Percentiles rank a stretch among this genome's conserved stretches.
Evolutionary conservation across 2,888 invertebrate species (phyloP).

Genomic region (Cenopis cana): DNA sequence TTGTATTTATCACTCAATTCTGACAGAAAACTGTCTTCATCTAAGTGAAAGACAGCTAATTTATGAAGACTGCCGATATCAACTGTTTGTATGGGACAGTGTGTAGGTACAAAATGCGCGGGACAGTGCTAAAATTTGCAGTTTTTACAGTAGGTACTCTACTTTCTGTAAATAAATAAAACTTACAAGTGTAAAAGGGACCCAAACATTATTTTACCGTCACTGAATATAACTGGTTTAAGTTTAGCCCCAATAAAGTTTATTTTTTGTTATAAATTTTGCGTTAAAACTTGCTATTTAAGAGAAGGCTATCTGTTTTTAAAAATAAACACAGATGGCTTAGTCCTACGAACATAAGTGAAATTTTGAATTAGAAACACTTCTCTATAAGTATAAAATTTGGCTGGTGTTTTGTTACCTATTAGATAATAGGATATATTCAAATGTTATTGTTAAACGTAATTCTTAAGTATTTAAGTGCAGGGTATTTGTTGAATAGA

Average conservation of each 20-base stretch:
- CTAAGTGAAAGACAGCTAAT: not conserved
- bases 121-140: not conserved
- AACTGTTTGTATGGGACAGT: not conserved
- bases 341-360: not conserved
- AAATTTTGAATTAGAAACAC: not conserved
- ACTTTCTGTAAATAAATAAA: not conserved
- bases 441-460: slow-evolving; percentile 14
- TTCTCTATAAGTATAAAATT: not conserved
- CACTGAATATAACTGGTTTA: not conserved
- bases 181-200: not conserved
- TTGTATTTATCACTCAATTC: not conserved
- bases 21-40: not conserved
- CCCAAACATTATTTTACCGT: not conserved
- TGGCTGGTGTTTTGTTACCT: not conserved
- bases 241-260: not conserved
- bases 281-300: slow-evolving; percentile 26
- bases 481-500: slow-evolving; percentile 34
- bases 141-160: slow-evolving; percentile 8
- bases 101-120: not conserved
- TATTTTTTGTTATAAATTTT: slow-evolving; percentile 32
- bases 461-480: slow-evolving; percentile 18
- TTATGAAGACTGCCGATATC: not conserved
- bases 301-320: not conserved
- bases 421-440: slow-evolving; percentile 17
- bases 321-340: not conserved